A percentile compares a stretch with the other conserved stretches of the same genome.
phyloP scores from a whole-genome alignment of 2,888 invertebrate species.

The Sceliomorpha sp. region DNA sequence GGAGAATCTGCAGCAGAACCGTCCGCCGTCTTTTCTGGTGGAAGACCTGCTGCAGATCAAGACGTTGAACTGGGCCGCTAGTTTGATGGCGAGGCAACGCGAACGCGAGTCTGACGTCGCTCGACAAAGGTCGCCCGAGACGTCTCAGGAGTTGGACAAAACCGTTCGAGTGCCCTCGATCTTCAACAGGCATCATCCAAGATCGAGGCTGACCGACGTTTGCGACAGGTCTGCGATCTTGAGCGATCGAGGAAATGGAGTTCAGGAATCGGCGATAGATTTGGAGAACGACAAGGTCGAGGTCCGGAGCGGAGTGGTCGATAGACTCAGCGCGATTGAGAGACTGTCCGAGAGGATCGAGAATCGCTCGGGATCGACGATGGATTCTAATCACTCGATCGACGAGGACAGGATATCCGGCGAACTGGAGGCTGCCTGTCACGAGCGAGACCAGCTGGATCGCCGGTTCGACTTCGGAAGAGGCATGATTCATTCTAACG shows the following conservation, averaged over 20 bases:
- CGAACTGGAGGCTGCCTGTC: slow-evolving; percentile 63
- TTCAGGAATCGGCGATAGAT: slow-evolving; percentile 56
- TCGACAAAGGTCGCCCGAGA: slow-evolving; percentile 62
- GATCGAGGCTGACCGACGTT: slow-evolving; percentile 47
- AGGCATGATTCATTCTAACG: slow-evolving; percentile 61
- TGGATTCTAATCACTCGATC: slow-evolving; percentile 69
- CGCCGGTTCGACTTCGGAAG: slow-evolving; percentile 68
- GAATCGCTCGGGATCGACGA: slow-evolving; percentile 71
- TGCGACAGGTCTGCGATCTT: slow-evolving; percentile 41
- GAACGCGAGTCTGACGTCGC: slow-evolving; percentile 71
- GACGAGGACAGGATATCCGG: slow-evolving; percentile 69
- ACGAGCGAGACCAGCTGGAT: slow-evolving; percentile 57
- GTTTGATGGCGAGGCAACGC: slow-evolving; percentile 73
- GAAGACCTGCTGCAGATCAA: slow-evolving; percentile 84
- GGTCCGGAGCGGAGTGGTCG: slow-evolving; percentile 60
- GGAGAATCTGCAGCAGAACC: slow-evolving; percentile 77
- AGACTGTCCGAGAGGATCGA: slow-evolving; percentile 74
- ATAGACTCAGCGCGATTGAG: slow-evolving; percentile 71
- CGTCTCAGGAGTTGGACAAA: slow-evolving; percentile 45
- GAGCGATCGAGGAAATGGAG: slow-evolving; percentile 47
- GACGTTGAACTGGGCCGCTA: slow-evolving; percentile 82
- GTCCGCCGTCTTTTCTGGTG: slow-evolving; percentile 84
- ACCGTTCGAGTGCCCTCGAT: slow-evolving; percentile 40
- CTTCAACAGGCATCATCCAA: slow-evolving; percentile 52
- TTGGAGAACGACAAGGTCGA: slow-evolving; percentile 62